These are phyloP conservation scores for Synanthedon vespiformis DNA, from an alignment of 2,888 invertebrate genomes.

Conservation along the genomic window DNA sequence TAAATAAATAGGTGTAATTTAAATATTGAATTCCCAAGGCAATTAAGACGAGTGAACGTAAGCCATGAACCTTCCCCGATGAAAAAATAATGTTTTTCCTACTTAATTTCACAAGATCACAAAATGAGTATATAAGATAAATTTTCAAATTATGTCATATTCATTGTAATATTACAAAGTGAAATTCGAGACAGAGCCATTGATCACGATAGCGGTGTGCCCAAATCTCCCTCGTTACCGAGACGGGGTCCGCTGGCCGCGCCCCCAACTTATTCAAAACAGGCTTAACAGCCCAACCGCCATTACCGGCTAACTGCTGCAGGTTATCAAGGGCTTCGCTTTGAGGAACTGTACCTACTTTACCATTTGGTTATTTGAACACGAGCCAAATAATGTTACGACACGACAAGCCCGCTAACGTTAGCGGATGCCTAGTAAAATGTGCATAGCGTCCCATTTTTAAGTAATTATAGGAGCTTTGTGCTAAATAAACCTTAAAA, in stretches of 20 bases:
- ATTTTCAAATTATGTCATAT: too few species aligned
- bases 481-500: background rate
- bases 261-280: constrained; percentile 35
- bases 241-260: constrained; percentile 16
- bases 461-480: constrained; percentile 8
- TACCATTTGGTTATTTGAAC: constrained; percentile 30
- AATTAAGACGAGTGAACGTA: too few species aligned
- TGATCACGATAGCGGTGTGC: constrained; percentile 30
- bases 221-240: constrained; percentile 20
- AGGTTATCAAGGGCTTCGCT: constrained; percentile 45
- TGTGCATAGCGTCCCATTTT: constrained; percentile 15
- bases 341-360: constrained; percentile 28
- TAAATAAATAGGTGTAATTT: too few species aligned
- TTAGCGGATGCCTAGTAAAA: constrained; percentile 20
- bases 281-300: constrained; percentile 18
- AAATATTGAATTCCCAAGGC: too few species aligned
- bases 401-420: constrained; percentile 16
- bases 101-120: too few species aligned
- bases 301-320: constrained; percentile 36
- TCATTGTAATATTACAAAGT: constrained; percentile 17
- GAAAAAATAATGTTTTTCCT: too few species aligned
- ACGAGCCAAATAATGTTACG: constrained; percentile 36
- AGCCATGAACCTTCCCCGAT: too few species aligned
- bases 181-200: constrained; percentile 25
- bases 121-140: too few species aligned